Evolutionary conservation across 1,140 invertebrate genomes (phyloP).

Genomic region (Sycobia sp.): DNA sequence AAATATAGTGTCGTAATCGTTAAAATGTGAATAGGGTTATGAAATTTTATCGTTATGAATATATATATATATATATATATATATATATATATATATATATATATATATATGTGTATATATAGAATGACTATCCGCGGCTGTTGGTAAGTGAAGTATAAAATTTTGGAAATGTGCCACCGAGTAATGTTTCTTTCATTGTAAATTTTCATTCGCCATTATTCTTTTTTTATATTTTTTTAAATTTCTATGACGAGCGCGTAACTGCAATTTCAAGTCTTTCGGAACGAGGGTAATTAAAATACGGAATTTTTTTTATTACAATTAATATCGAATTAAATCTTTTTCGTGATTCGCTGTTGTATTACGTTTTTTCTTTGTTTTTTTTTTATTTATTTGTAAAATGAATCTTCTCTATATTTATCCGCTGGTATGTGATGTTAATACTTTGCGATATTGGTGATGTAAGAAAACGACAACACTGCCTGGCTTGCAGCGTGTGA

Average conservation of each 20-base stretch:
- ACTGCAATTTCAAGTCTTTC: slow-evolving; percentile 9
- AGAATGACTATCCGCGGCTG: too few relatives aligned
- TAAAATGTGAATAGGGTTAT: too few relatives aligned
- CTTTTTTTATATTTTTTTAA: slow-evolving; percentile 33
- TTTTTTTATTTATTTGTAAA: slow-evolving; percentile 5
- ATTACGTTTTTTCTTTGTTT: background rate
- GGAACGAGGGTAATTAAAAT: slow-evolving; percentile 2
- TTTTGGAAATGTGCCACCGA: slow-evolving; percentile 33
- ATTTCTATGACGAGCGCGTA: slow-evolving; percentile 21
- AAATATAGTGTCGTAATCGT: too few relatives aligned
- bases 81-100: too few relatives aligned
- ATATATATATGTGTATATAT: too few relatives aligned
- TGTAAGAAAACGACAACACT: slow-evolving; percentile 17
- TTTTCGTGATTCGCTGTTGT: background rate
- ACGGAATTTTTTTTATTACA: slow-evolving; percentile 11
- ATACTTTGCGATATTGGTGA: slow-evolving; percentile 1
- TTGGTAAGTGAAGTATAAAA: too few relatives aligned
- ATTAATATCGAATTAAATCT: background rate
- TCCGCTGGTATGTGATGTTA: slow-evolving; percentile 9
- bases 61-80: too few relatives aligned
- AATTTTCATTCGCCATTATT: slow-evolving; percentile 35
- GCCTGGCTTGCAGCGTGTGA: slow-evolving; percentile 18
- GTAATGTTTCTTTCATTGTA: slow-evolving; percentile 32
- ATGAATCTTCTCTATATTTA: background rate
- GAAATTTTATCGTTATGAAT: too few relatives aligned